Base-by-base conservation (phyloP, 1,140 invertebrate species). In the Sycophila sp. region DNA sequence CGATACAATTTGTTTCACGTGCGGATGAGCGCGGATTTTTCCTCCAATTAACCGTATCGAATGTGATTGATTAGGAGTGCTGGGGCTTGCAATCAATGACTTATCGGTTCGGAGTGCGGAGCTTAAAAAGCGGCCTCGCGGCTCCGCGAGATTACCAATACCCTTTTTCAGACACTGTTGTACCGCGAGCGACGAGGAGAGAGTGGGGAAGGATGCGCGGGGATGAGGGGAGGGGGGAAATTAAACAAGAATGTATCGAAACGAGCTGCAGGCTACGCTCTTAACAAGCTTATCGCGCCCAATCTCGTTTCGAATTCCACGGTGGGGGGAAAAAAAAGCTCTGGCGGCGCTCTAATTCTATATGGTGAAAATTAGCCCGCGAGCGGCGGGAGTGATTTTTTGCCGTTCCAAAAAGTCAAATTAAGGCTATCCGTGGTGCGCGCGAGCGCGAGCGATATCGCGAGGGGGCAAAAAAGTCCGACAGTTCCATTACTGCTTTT, bases 31-130 rank as follows among this genome's bases (percentile, higher is more conserved):
- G 62, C 47, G 53, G 38, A 56, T 47, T 67, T 47, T 51, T 56
- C 10, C 58, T 60, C 63, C 66, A 72, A 72, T 72, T 68, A 68
- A 68, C 64, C 65, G 51, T 34, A 64, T 58, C 40, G 60, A 72
- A 63, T 58, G 65, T 58, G 65, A 72, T 72, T 67, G 71, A 72
- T 68, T 72, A 47, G 22, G 40, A 62, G 56, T 26, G 4, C 30
- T 32, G 22, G 40, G 10, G 51, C 49, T 24, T 17, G 40, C 64
- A 38, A 68, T 68, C 65, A 56, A 55, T 59, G 55, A 59, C 38
- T 67, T 58, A 49, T 68, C 55, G 55, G 4, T n/a, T n/a, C n/a
- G n/a, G n/a, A n/a, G 28, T 10, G 17, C 4, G 63, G 7, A 7
- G 19, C 58, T 30, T 47, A 22, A 62, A 62, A 62, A 62, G 40